A percentile compares a stretch with the other conserved stretches of the same genome.
Conservation (phyloP, 2,888 invertebrate genomes). For the Nipponacmea schrenckii region DNA sequence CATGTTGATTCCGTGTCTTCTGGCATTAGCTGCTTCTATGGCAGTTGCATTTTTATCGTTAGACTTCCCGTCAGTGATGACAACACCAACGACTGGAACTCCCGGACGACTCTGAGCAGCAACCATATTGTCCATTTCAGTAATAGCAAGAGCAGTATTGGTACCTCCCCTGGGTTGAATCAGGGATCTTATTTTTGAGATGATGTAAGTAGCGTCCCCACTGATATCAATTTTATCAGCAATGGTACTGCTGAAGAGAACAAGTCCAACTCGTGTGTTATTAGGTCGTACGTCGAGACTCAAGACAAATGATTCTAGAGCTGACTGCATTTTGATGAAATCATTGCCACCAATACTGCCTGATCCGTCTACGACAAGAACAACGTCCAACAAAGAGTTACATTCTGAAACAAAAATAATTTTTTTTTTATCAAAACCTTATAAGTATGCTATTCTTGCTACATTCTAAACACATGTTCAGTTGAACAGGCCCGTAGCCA, state of each 20-base stretch:
- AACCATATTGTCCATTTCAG: conserved; percentile 37
- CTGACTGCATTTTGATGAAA: conserved; percentile 40
- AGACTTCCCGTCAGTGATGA: conserved; percentile 68
- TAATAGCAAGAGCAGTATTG: conserved; percentile 42
- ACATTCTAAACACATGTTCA: no score
- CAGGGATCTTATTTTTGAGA: no score
- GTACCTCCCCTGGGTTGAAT: no score
- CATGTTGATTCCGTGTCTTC: conserved; percentile 60
- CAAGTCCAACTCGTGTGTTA: no score
- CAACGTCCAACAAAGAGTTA: conserved; percentile 43
- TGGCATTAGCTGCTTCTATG: conserved; percentile 58
- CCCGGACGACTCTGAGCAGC: conserved; percentile 31
- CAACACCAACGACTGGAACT: conserved; percentile 64
- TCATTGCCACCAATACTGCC: conserved; percentile 45
- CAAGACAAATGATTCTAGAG: conserved; percentile 36
- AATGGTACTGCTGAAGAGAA: no score
- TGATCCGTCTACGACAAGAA: conserved; percentile 53
- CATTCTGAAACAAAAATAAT: conserved; percentile 52
- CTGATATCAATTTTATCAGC: no score
- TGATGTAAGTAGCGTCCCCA: no score
- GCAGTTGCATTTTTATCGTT: conserved; percentile 55
- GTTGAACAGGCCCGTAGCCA: no score
- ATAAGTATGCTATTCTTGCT: no score
- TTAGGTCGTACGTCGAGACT: no score
- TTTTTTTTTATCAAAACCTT: no score